These are phyloP conservation scores for Perdita meconis DNA, from an alignment of 2,888 invertebrate genomes.

Conservation along the genomic window DNA sequence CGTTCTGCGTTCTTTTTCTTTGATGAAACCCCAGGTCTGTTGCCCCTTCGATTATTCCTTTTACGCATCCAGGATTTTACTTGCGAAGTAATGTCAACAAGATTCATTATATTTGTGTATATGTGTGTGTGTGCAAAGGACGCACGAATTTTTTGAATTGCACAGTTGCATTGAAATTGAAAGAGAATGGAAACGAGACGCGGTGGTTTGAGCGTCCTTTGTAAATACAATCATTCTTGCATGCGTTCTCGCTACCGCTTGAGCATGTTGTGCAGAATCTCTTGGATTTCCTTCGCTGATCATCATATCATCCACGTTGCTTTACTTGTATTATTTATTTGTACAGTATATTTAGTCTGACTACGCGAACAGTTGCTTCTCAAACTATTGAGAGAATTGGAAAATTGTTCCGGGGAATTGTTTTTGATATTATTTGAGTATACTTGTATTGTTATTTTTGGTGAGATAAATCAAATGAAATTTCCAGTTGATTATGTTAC, in stretches of 20 bases:
- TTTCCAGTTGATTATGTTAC: no score
- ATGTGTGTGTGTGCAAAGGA: slow-evolving; percentile 27
- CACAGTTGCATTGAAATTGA: slow-evolving; percentile 6
- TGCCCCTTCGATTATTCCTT: slow-evolving; percentile 21
- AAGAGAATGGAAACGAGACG: neutral
- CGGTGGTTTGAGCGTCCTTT: slow-evolving; percentile 35
- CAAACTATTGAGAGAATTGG: neutral
- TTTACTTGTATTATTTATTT: slow-evolving; percentile 16
- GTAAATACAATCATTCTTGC: slow-evolving; percentile 53
- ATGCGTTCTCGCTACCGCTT: slow-evolving; percentile 61
- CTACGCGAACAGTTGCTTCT: neutral
- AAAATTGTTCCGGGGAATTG: no score
- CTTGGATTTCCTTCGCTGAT: slow-evolving; percentile 27
- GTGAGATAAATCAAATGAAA: no score
- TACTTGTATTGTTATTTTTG: no score
- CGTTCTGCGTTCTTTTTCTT: slow-evolving; percentile 73
- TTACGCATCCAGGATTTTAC: slow-evolving; percentile 49
- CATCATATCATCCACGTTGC: slow-evolving; percentile 48
- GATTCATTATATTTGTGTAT: slow-evolving; percentile 27
- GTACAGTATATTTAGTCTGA: neutral
- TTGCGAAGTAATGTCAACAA: slow-evolving; percentile 48
- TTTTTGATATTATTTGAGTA: no score
- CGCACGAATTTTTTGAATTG: slow-evolving; percentile 24
- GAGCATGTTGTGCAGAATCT: slow-evolving; percentile 65
- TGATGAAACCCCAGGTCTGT: slow-evolving; percentile 37